A percentile compares a stretch with the other conserved stretches of the same genome.
Evolutionary conservation across 1,140 invertebrate genomes (phyloP).

Genomic region (Lordiphosa stackelbergi): DNA sequence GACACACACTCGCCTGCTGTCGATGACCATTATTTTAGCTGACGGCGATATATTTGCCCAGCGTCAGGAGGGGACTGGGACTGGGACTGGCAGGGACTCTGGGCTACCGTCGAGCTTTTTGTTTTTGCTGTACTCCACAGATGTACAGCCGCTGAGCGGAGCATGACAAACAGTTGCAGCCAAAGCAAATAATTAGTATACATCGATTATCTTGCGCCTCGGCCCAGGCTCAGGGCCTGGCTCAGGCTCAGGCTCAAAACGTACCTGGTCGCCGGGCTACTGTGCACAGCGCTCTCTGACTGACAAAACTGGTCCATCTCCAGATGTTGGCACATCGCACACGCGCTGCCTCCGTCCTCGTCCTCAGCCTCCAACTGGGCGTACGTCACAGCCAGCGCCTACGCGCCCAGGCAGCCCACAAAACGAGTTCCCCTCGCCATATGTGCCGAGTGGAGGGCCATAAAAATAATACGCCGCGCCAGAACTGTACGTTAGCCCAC

Average conservation of each 20-base stretch:
- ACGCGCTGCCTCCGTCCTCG: constrained; percentile 35
- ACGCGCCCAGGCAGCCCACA: constrained; percentile 64
- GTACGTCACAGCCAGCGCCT: constrained; percentile 56
- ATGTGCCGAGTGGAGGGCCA: constrained; percentile 22
- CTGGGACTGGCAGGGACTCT: constrained; percentile 21
- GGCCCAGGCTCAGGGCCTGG: constrained; percentile 11
- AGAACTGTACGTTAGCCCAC: constrained; percentile 60
- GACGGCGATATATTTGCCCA: constrained; percentile 56
- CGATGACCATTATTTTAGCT: constrained; percentile 69
- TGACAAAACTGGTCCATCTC: constrained; percentile 60
- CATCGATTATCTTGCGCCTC: constrained; percentile 70
- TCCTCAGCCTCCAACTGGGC: constrained; percentile 25
- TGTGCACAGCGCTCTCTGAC: constrained; percentile 21
- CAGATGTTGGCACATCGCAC: constrained; percentile 69
- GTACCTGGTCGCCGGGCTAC: constrained; percentile 15
- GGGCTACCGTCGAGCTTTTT: constrained; percentile 62
- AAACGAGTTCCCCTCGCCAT: constrained; percentile 56
- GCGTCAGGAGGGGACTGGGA: constrained; percentile 20
- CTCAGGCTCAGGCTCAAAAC: background rate
- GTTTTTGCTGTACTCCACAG: constrained; percentile 64
- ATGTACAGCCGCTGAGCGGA: constrained; percentile 38
- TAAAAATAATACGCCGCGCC: constrained; percentile 60
- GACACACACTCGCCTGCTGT: constrained; percentile 48
- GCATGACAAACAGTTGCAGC: constrained; percentile 74
- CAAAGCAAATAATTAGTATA: constrained; percentile 76